These are phyloP conservation scores for Cerastoderma edule DNA, from an alignment of 2,888 invertebrate genomes.

Conservation along the genomic window DNA sequence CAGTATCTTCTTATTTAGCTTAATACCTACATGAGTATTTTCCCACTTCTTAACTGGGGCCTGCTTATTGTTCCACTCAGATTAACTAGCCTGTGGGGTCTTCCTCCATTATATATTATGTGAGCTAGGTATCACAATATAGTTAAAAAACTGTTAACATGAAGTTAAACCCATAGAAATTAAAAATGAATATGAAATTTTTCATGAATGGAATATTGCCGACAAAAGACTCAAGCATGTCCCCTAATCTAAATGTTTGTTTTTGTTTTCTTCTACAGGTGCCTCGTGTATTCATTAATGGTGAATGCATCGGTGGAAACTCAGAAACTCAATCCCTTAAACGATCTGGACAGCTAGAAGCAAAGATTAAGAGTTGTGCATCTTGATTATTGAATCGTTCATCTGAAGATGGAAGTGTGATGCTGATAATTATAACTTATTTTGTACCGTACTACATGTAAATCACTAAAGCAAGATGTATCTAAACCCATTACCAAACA, in stretches of 20 bases:
- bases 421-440: neutral
- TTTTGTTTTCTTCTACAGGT: constrained; percentile 65
- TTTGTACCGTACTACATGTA: neutral
- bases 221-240: too few relatives aligned
- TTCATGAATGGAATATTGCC: too few relatives aligned
- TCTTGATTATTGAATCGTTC: constrained; percentile 5
- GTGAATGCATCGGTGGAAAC: constrained; percentile 77
- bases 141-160: too few relatives aligned
- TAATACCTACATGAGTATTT: too few relatives aligned
- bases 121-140: too few relatives aligned
- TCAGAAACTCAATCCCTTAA: constrained; percentile 69
- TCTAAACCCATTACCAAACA: neutral
- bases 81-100: neutral
- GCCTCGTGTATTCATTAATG: constrained; percentile 77
- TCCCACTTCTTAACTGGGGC: too few relatives aligned
- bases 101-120: too few relatives aligned
- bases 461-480: neutral
- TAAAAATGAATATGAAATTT: too few relatives aligned
- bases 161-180: too few relatives aligned
- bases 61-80: too few relatives aligned
- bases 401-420: neutral
- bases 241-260: too few relatives aligned
- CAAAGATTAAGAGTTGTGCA: constrained; percentile 59
- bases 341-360: constrained; percentile 63
- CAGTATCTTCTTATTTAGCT: too few relatives aligned